Evolutionary conservation across 2,797 vertebrate species (phyloP), one percentile per base, ranked within the genome.

Genomic region (Oceanodroma leucorhoa): DNA sequence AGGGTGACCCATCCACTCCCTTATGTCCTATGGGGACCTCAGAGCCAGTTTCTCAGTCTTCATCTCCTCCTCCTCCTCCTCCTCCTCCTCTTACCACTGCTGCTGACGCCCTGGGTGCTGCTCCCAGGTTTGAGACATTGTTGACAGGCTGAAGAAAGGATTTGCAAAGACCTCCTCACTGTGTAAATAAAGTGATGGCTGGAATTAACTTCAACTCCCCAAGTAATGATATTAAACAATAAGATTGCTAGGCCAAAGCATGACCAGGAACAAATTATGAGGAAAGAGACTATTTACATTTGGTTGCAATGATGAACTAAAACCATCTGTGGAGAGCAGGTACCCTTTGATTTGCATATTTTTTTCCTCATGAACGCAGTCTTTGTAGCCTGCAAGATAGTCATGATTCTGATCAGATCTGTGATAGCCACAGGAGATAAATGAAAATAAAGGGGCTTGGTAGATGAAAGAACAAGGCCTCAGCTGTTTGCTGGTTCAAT

Each of bases 11-110:
- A 89, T 95, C 96, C 87, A 81, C 94, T 97, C 94, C 93, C 77
- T 94, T 95, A 67, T 96, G 95, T 95, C 93, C 97, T 97, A 98
- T 98, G 98, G 98, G 97, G 97, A 97, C 96, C 94, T 95, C 95
- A 96, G 93, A 97, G 91, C 87, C 95, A 94, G 90, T 89, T 96
- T 95, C 96, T 94, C 96, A 96, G 89, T 97, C 87, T 92, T 93
- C 94, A 96, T 94, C 95, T 87, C 92, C 89, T 96, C 87, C 70
- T 94, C 91, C 90, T 93, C 87, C 93, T 84, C 85, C 92, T 92
- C 89, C 90, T 96, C 96, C 91, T 95, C 90, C 57, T 97, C 61
- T 96, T 96, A 87, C 89, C 95, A 66, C 96, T 94, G 85, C 93
- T 95, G 95, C 93, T 93, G 32, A 95, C 76, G 34, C 82, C 90